Evolutionary conservation across 2,888 invertebrate species (phyloP).

Genomic region (Mayetiola destructor): DNA sequence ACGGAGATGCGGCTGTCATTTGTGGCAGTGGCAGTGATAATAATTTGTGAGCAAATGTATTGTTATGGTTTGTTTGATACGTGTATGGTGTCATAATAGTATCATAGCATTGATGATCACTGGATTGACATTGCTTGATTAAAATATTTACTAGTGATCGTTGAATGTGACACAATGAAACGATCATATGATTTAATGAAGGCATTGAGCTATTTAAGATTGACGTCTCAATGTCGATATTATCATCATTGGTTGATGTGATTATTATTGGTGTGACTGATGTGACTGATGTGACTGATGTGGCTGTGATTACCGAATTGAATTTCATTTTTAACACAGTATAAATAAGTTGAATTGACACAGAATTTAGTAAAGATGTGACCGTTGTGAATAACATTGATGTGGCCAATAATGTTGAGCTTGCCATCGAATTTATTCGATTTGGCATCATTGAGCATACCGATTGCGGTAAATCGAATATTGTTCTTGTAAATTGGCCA

Average conservation of each 20-base stretch:
- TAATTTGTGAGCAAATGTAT: slow-evolving; percentile 3
- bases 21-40: background rate
- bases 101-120: background rate
- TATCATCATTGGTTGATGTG: background rate
- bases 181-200: background rate
- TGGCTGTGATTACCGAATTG: no score
- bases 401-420: no score
- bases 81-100: background rate
- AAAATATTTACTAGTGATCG: background rate
- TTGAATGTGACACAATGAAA: background rate
- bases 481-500: no score
- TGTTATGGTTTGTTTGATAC: background rate
- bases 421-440: no score
- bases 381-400: no score
- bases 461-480: no score
- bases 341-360: slow-evolving; percentile 2
- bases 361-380: background rate
- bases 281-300: no score
- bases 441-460: no score
- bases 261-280: no score
- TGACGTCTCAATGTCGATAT: background rate
- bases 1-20: background rate
- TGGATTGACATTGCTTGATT: slow-evolving; percentile 1
- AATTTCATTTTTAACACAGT: background rate
- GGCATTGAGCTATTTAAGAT: background rate